Base-by-base conservation (phyloP, 2,797 vertebrate species). In the Carapus acus region DNA sequence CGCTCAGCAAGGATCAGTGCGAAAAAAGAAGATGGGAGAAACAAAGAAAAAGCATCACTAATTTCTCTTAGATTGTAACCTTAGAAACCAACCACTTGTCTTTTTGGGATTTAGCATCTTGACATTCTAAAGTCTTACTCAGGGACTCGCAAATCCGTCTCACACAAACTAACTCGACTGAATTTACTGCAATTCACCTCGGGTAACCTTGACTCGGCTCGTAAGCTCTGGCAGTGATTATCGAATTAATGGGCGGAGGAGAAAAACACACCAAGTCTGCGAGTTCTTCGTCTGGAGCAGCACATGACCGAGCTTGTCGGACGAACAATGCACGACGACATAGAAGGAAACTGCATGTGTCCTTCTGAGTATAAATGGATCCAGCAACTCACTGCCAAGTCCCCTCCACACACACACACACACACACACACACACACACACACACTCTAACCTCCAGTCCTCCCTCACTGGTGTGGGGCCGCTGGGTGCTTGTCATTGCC, bases 311-410 rank as follows among this genome's bases (percentile, higher is more conserved):
- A 21, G 53, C 39, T 60, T 49, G 43, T 43, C 46, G 21, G 33
- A 17, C 38, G 21, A 75, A 68, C 56, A 52, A 43, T 49, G 43
- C 47, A 65, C 8, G 56, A 44, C 67, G 57, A 69, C 49, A 51
- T 39, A 49, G 49, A 77, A 17, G 15, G 55, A 80, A 66, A 77
- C 57, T 48, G 40, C 49, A 58, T 48, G 47, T 76, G 61, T 73
- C 72, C 58, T 56, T 45, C 36, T 15, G 46, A 64, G 58, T 79
- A 78, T 76, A 83, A 81, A 81, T 58, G 73, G 65, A 69, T 74
- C 59, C 49, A 40, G 69, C 54, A 63, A 50, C 60, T 54, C 71
- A 49, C 12, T 11, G 34, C 54, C 60, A 47, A 13, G 43, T 33
- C 3, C 12, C 9, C 36, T 49, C 43, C 27, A 40, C 31, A 8